phyloP scores from a whole-genome alignment of 2,888 invertebrate species.

The Parelbella ahira region DNA sequence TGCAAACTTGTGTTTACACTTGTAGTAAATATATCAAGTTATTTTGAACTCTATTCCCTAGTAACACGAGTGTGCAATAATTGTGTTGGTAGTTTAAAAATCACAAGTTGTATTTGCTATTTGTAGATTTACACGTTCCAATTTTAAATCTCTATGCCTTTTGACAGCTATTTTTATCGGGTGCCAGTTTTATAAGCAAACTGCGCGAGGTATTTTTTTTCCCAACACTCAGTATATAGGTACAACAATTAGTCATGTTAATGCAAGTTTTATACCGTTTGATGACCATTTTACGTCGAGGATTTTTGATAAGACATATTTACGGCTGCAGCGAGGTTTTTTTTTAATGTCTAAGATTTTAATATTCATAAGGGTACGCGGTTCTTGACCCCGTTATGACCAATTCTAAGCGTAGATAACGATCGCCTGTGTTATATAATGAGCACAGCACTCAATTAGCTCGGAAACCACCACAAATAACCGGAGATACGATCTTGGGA shows the following conservation, averaged over 20 bases:
- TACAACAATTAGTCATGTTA: constrained; percentile 38
- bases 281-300: constrained; percentile 36
- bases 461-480: constrained; percentile 43
- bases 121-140: constrained; percentile 28
- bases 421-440: constrained; percentile 50
- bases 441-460: constrained; percentile 62
- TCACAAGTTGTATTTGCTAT: constrained; percentile 20
- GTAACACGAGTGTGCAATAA: too few relatives aligned
- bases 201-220: constrained; percentile 30
- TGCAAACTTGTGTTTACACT: constrained; percentile 21
- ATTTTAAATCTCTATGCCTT: constrained; percentile 27
- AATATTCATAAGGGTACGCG: constrained; percentile 66
- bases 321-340: constrained; percentile 43
- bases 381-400: constrained; percentile 69
- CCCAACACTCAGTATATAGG: constrained; percentile 29
- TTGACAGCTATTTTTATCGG: constrained; percentile 12
- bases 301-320: constrained; percentile 35
- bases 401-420: constrained; percentile 60
- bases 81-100: too few relatives aligned
- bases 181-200: constrained; percentile 27
- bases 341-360: constrained; percentile 42
- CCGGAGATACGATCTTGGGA: constrained; percentile 42
- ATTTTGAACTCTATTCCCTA: constrained; percentile 1
- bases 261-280: constrained; percentile 32
- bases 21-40: neutral